Conservation (phyloP, 1,140 invertebrate species). For the Papilio glaucus region DNA sequence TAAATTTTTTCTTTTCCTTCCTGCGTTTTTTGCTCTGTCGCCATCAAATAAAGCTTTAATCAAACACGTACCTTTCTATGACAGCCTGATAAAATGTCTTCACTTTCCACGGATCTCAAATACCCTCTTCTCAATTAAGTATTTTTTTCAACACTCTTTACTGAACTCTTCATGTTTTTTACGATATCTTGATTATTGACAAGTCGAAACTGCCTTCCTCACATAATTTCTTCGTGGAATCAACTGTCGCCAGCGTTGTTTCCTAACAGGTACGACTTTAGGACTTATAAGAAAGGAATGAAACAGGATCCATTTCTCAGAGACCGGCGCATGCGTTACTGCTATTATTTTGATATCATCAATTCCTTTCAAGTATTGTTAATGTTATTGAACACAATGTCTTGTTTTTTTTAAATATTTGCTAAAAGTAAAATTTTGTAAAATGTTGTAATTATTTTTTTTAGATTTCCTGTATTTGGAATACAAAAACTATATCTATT, state of each 20-base stretch:
- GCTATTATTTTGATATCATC: too few relatives aligned
- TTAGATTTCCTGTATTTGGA: too few relatives aligned
- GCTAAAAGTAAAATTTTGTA: too few relatives aligned
- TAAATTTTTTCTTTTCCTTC: not conserved
- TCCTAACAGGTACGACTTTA: not conserved
- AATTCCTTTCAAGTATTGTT: too few relatives aligned
- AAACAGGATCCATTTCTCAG: not conserved
- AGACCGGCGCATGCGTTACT: too few relatives aligned
- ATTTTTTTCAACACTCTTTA: not conserved
- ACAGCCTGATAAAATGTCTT: not conserved
- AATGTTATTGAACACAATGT: too few relatives aligned
- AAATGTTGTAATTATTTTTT: too few relatives aligned
- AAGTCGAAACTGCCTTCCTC: not conserved
- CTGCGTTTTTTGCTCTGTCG: too few relatives aligned
- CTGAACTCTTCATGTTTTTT: not conserved
- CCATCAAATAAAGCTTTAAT: not conserved
- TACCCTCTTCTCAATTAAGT: too few relatives aligned
- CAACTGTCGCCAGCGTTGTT: conserved; percentile 1
- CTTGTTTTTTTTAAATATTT: too few relatives aligned
- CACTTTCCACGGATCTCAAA: too few relatives aligned
- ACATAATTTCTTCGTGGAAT: not conserved
- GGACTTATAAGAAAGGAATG: not conserved
- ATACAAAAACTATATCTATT: too few relatives aligned
- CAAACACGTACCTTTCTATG: not conserved
- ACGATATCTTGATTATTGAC: not conserved